Evolutionary conservation across 2,797 vertebrate genomes (phyloP), one percentile per base, ranked within the genome.

Genomic region (Pelobates cultripes): DNA sequence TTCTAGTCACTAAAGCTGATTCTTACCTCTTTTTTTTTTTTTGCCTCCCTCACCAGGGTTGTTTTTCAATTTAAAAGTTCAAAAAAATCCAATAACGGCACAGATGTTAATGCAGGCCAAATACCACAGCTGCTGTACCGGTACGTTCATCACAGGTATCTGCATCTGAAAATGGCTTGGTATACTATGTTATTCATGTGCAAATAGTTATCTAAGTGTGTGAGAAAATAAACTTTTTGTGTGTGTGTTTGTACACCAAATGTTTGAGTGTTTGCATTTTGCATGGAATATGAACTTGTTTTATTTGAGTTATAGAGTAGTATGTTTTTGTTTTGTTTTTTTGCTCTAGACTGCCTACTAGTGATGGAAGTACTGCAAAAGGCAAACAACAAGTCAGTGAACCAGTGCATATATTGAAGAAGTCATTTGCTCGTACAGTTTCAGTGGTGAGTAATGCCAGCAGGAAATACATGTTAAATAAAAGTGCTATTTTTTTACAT

Each of bases 11-110:
- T 28, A 28, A 28, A 28, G 28, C 2, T 28, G 28, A 28, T 28
- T 28, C 28, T 3, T 51, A 51, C 5, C 47, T 5, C 10, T 51
- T 71, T 83, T 80, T n/a, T 73, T 17, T 0, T 4, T 82, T 64
- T 64, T 64, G 4, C 2, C 17, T 83, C 7, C 87, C 82, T 82
- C 89, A 81, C 78, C 90, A 99, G 98, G 66, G 97, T 99, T 87
- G 95, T 99, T 53, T 99, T 98, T 91, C 98, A 99, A 86, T 99
- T 99, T 89, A 99, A 99, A 91, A 99, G 98, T 92, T 99, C 98
- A 9, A 99, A 99, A 92, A 99, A 99, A 88, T 99, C 98, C 82
- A 99, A 99, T 90, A 99, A 99, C 67, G 98, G 98, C 85, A 99
- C 98, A 10, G 98, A 99, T 88, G 98, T 99, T 53, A 99, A 99